Conservation (phyloP, 2,888 invertebrate species). For the Caenorhabditis afra region DNA sequence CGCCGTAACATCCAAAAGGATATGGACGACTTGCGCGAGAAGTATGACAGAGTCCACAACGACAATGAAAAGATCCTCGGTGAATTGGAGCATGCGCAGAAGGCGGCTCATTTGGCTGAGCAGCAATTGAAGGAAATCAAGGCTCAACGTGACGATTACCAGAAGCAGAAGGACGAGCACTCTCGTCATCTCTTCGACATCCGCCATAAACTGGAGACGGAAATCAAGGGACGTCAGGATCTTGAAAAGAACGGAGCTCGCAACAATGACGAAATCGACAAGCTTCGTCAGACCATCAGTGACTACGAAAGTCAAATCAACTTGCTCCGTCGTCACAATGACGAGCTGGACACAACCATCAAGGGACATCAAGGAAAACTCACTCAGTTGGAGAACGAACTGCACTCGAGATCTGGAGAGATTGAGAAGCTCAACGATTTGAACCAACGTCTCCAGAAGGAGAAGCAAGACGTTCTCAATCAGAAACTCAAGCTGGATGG, state of each 20-base stretch:
- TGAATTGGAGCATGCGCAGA: slow-evolving; percentile 69
- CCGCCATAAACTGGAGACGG: slow-evolving; percentile 72
- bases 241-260: slow-evolving; percentile 65
- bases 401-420: slow-evolving; percentile 74
- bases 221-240: slow-evolving; percentile 69
- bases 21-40: slow-evolving; percentile 69
- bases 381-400: slow-evolving; percentile 77
- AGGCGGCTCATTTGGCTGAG: slow-evolving; percentile 70
- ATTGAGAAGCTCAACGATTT: slow-evolving; percentile 77
- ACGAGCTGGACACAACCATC: slow-evolving; percentile 79
- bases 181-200: slow-evolving; percentile 75
- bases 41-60: slow-evolving; percentile 67
- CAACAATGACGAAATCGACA: slow-evolving; percentile 76
- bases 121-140: slow-evolving; percentile 78
- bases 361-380: slow-evolving; percentile 79
- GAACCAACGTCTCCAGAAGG: slow-evolving; percentile 77
- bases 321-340: slow-evolving; percentile 78
- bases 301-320: slow-evolving; percentile 77
- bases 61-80: slow-evolving; percentile 72
- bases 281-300: slow-evolving; percentile 70
- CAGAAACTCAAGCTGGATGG: slow-evolving; percentile 77
- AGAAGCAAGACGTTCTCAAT: slow-evolving; percentile 78
- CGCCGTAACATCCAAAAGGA: slow-evolving; percentile 68
- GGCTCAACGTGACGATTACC: slow-evolving; percentile 77
- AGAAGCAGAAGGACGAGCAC: slow-evolving; percentile 77